Evolutionary conservation across 1,140 invertebrate genomes (phyloP).

Genomic region (Lasaia peninsularis): DNA sequence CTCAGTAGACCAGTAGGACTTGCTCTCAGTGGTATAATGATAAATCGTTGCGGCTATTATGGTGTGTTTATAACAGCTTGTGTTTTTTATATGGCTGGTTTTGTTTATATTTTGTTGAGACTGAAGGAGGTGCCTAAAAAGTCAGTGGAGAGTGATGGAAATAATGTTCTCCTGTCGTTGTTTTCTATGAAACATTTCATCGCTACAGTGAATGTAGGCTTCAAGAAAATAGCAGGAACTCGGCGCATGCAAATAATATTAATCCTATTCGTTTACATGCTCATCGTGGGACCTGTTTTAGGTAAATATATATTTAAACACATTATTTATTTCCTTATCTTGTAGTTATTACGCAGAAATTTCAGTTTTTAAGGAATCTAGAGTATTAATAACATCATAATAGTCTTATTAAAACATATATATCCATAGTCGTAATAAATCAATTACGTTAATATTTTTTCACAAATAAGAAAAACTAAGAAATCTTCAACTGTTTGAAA

Average conservation of each 20-base stretch:
- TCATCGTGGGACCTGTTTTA: slow-evolving; percentile 76
- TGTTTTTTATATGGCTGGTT: slow-evolving; percentile 66
- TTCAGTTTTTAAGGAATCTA: too few species aligned
- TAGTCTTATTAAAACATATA: too few species aligned
- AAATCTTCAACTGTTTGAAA: too few species aligned
- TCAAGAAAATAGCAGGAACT: slow-evolving; percentile 60
- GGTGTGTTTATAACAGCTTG: slow-evolving; percentile 70
- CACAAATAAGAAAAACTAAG: too few species aligned
- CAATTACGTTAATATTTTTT: too few species aligned
- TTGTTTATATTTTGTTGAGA: slow-evolving; percentile 65
- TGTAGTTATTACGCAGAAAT: too few species aligned
- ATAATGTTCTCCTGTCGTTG: slow-evolving; percentile 31
- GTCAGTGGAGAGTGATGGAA: slow-evolving; percentile 42
- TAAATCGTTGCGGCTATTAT: slow-evolving; percentile 68
- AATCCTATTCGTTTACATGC: slow-evolving; percentile 74
- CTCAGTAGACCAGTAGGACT: slow-evolving; percentile 70
- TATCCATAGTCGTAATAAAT: too few species aligned
- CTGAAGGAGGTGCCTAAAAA: slow-evolving; percentile 65
- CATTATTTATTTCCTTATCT: slow-evolving; percentile 13
- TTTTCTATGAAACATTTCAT: slow-evolving; percentile 69
- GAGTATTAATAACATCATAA: too few species aligned
- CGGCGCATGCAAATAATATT: slow-evolving; percentile 69
- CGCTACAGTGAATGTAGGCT: slow-evolving; percentile 74
- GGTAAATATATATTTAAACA: slow-evolving; percentile 47
- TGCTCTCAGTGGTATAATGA: slow-evolving; percentile 72